Base-by-base conservation (phyloP, 2,888 invertebrate species). In the Pyrgus malvae region DNA sequence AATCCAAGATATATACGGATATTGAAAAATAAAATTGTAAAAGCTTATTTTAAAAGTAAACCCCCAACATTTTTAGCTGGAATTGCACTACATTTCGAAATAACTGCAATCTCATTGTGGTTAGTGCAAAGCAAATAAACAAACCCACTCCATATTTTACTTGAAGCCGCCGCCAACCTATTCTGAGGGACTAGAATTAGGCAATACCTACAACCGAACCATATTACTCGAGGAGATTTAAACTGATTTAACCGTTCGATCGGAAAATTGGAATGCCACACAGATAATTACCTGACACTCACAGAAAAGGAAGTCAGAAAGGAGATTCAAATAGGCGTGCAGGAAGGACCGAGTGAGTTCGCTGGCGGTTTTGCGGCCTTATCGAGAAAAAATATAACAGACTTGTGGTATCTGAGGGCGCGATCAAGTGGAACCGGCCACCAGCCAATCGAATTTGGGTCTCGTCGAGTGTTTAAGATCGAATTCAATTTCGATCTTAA, bases 261-360 rank as follows among this genome's bases (percentile, higher is more conserved):
- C 86, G 89, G 88, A 90, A 90, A 90, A 90, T 89, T 90, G 90
- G 86, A 88, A 89, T 86, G 88, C 89, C 89, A 87, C 89, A 88
- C 83, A 89, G 89, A 90, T 90, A 90, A 90, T 90, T 90, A 90
- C 87, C 89, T 90, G 90, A 90, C 90, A 90, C 89, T 89, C 89
- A 89, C 90, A 90, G 89, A 82, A 85, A 85, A 90, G 87, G 88
- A 87, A 86, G 80, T 83, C 84, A 80, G 84, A 81, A 82, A 81
- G 76, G 74, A 78, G 85, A 88, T 88, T 88, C 87, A 88, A 88
- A 89, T 89, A 87, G 83, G 79, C 86, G 88, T 83, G 69, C 76
- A 76, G 72, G 82, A 79, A 82, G 80, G 82, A 80, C 80, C 78
- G 75, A 80, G 54, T 55, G 76, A 80, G 41, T 55, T 42, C 42